A percentile compares a stretch with the other conserved stretches of the same genome.
phyloP scores from a whole-genome alignment of 2,797 vertebrate species.

The Clarias pachynema region DNA sequence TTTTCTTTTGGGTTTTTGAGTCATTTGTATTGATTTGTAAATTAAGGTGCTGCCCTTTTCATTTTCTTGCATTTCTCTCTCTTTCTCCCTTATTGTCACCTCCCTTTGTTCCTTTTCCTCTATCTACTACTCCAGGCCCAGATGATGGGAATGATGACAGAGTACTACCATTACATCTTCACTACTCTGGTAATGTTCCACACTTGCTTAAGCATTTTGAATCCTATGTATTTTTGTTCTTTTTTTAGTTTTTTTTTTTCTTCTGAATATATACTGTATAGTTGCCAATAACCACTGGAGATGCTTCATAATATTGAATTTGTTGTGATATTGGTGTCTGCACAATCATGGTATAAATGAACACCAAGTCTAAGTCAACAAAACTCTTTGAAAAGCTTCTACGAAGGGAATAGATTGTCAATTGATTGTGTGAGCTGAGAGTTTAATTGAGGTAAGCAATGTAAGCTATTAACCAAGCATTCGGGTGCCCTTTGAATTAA shows the following conservation, averaged over 20 bases:
- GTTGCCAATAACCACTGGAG: slow-evolving; percentile 72
- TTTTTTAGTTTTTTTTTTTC: slow-evolving; percentile 62
- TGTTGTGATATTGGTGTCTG: slow-evolving; percentile 70
- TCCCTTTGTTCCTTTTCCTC: background rate
- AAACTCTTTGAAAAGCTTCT: slow-evolving; percentile 60
- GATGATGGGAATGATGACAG: slow-evolving; percentile 99
- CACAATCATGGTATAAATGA: slow-evolving; percentile 64
- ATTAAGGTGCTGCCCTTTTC: slow-evolving; percentile 57
- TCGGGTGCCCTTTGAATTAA: slow-evolving; percentile 28
- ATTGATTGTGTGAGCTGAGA: slow-evolving; percentile 42
- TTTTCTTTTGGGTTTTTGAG: slow-evolving; percentile 45
- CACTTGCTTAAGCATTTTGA: slow-evolving; percentile 70
- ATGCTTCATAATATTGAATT: slow-evolving; percentile 72
- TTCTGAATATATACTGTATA: slow-evolving; percentile 71
- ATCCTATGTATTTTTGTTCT: slow-evolving; percentile 67
- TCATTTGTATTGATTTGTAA: slow-evolving; percentile 52
- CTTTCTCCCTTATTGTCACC: slow-evolving; percentile 48
- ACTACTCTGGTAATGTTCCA: slow-evolving; percentile 95
- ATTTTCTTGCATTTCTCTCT: slow-evolving; percentile 45
- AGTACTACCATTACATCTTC: slow-evolving; percentile 99
- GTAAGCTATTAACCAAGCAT: slow-evolving; percentile 40
- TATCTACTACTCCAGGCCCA: slow-evolving; percentile 80
- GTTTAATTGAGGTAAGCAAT: slow-evolving; percentile 34
- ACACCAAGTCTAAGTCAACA: slow-evolving; percentile 62
- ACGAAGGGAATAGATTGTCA: slow-evolving; percentile 49